Conservation (phyloP, 2,797 vertebrate genomes). For the Benthosema pterotum region DNA sequence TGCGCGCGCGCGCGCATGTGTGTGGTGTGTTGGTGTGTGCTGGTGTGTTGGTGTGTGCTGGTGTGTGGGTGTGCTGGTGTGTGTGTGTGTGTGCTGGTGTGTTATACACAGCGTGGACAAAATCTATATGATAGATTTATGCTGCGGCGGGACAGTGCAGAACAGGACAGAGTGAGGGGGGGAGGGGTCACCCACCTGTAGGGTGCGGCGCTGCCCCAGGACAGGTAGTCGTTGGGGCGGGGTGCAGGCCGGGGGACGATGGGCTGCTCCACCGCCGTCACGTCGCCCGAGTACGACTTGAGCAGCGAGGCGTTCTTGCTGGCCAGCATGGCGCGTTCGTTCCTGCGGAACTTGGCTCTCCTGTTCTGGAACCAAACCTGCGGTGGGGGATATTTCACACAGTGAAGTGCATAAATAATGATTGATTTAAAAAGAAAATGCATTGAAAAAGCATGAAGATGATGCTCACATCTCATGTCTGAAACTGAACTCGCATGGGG, state of each 20-base stretch:
- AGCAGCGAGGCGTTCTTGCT: slow-evolving; percentile 97
- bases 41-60: no score
- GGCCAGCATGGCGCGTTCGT: slow-evolving; percentile 96
- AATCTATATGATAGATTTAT: no score
- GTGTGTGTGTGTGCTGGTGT: no score
- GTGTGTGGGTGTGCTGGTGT: no score
- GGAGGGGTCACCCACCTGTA: slow-evolving; percentile 81
- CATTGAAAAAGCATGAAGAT: background rate
- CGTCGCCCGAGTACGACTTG: slow-evolving; percentile 95
- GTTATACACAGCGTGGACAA: no score
- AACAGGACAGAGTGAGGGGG: no score
- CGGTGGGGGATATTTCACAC: slow-evolving; percentile 31
- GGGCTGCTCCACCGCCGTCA: slow-evolving; percentile 96
- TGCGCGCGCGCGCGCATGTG: no score
- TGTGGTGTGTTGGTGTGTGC: no score
- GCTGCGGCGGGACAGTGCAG: background rate
- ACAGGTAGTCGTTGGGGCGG: slow-evolving; percentile 94
- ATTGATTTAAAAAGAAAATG: background rate
- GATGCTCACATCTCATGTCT: no score
- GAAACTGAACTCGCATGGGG: no score
- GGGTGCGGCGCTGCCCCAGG: slow-evolving; percentile 93
- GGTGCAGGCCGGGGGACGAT: slow-evolving; percentile 95
- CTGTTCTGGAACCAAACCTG: slow-evolving; percentile 99
- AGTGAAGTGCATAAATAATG: background rate
- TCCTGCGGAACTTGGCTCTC: slow-evolving; percentile 95